Conservation (phyloP, 2,113 vertebrate species). For the Chloropsis cyanopogon region DNA sequence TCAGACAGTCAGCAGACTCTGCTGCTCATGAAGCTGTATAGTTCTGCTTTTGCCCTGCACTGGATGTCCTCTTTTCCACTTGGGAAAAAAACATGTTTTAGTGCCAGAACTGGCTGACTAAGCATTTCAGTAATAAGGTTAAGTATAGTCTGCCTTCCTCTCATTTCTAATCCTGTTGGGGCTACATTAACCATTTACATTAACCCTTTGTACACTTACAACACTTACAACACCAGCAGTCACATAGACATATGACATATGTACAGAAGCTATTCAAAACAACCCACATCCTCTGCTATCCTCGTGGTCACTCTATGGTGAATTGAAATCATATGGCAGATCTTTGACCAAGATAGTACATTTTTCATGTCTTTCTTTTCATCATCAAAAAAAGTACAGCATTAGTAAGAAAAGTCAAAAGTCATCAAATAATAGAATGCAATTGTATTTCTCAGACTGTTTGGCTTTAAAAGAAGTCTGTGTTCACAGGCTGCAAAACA, state of each 20-base stretch:
- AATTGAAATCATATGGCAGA: constrained; percentile 7
- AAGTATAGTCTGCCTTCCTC: background rate
- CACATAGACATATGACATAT: background rate
- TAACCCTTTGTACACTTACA: too few species aligned
- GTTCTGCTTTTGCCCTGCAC: background rate
- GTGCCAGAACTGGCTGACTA: background rate
- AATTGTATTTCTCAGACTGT: background rate
- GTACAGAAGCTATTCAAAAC: background rate
- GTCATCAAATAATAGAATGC: background rate
- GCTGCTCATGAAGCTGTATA: background rate
- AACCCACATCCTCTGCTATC: background rate
- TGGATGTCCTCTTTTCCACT: background rate
- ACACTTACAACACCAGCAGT: background rate
- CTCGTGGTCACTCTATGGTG: background rate
- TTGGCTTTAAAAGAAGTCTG: background rate
- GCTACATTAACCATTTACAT: background rate
- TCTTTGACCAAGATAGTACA: background rate
- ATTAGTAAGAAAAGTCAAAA: background rate
- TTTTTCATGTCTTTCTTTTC: background rate
- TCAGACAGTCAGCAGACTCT: background rate
- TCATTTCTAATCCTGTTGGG: background rate
- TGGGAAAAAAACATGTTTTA: background rate
- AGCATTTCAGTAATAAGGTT: background rate
- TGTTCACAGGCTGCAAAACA: background rate
- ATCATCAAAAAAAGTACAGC: background rate